phyloP scores from a whole-genome alignment of 2,113 vertebrate species.

The Rhinoderma darwinii region DNA sequence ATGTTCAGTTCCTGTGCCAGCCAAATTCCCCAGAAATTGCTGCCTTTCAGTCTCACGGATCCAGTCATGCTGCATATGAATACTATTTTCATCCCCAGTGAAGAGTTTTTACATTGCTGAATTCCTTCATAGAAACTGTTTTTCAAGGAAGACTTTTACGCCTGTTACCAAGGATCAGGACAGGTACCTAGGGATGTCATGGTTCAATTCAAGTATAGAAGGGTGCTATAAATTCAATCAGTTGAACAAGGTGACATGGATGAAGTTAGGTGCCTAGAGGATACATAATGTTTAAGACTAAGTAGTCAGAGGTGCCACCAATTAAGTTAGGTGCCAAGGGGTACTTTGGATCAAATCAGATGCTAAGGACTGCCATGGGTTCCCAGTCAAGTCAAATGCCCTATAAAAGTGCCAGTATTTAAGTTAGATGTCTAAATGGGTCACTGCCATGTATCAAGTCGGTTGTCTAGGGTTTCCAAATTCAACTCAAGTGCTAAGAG shows the following conservation, averaged over 20 bases:
- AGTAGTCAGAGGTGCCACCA: neutral
- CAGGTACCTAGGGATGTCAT: neutral
- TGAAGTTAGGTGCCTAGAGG: neutral
- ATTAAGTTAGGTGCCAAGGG: neutral
- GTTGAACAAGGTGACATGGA: neutral
- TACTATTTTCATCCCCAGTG: constrained; percentile 23
- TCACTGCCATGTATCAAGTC: neutral
- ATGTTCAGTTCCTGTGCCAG: constrained; percentile 40
- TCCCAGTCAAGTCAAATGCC: neutral
- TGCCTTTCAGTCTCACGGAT: constrained; percentile 6
- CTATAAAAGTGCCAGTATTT: neutral
- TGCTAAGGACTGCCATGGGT: neutral
- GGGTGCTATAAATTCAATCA: neutral
- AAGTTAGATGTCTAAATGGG: neutral
- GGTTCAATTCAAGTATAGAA: neutral
- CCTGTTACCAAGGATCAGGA: neutral
- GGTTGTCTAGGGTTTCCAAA: neutral
- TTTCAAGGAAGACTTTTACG: neutral
- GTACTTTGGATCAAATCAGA: neutral
- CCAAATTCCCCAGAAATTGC: constrained; percentile 40
- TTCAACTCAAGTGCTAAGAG: neutral
- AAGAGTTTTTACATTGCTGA: neutral
- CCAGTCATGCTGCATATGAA: constrained; percentile 23
- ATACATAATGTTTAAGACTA: too few relatives aligned
- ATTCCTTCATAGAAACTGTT: neutral